These are phyloP conservation scores for Pavo muticus DNA, from an alignment of 2,113 vertebrate genomes.

Conservation along the genomic window DNA sequence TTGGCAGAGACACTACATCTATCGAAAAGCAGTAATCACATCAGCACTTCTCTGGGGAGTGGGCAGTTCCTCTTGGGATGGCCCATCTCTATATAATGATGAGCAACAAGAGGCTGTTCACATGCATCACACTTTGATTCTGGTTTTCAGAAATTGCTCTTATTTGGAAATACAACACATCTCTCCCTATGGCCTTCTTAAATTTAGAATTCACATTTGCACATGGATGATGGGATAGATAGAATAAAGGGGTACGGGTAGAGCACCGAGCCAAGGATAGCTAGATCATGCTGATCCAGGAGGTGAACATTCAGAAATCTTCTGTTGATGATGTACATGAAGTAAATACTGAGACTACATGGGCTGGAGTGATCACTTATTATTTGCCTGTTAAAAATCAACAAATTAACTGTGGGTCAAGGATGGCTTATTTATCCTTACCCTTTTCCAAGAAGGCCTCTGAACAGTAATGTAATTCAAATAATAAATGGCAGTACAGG, in stretches of 20 bases:
- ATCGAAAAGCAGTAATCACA: background rate
- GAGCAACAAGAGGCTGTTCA: background rate
- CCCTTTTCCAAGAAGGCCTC: background rate
- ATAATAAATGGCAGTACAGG: background rate
- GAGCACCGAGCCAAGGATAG: background rate
- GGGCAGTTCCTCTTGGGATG: background rate
- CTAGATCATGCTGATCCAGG: background rate
- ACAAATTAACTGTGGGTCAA: background rate
- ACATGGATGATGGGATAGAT: accelerated
- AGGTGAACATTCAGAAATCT: background rate
- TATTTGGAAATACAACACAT: background rate
- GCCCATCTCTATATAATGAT: background rate
- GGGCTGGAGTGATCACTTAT: background rate
- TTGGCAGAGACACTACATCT: background rate
- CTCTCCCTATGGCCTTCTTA: background rate
- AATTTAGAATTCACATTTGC: background rate
- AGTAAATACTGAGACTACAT: background rate
- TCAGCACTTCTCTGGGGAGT: background rate
- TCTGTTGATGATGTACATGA: background rate
- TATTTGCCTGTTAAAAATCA: background rate
- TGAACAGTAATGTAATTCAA: background rate
- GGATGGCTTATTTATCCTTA: background rate
- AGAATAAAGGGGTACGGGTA: background rate
- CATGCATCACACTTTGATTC: background rate
- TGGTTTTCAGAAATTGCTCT: background rate